Base-by-base conservation (phyloP, 1,140 invertebrate species). In the Trissolcus basalis region DNA sequence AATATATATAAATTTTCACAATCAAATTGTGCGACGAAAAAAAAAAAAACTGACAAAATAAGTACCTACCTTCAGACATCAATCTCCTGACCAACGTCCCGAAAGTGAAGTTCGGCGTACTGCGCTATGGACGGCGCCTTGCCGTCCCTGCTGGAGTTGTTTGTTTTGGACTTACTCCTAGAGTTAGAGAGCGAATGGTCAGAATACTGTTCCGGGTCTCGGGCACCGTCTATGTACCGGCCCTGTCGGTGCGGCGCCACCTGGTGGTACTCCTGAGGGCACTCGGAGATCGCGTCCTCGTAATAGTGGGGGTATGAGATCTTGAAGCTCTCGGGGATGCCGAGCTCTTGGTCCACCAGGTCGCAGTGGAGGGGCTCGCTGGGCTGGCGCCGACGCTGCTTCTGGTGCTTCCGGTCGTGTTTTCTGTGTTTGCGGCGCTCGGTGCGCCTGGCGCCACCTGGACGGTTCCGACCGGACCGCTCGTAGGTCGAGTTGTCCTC, bases 21-120 rank as follows among this genome's bases (percentile, higher is more conserved):
- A 10, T 35, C 10, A 5, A 35, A 35, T 35, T 35, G 33, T 6
- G 33, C 10, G 10, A 10, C 10, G n/a, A 35, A 35, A 35, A 6
- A 35, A 35, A 35, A 10, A 6, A 35, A 35, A 35, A 35, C 10
- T 35, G 33, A 35, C 33, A 35, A 5, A 6, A 35, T 35, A 6
- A 10, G 1, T 11, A n/a, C 83, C 76, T 82, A 86, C 85, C 84
- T 85, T 90, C 86, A 95, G 81, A 95, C 93, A 86, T 94, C 93
- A 80, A 95, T 94, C 85, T 92, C 92, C 82, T 92, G 91, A 80
- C 91, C 91, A 68, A 92, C 89, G 83, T 94, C 93, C 83, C 93
- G 93, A 87, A 94, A 95, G 86, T 93, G 93, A 68, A 94, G 90
- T 77, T 93, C 92, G 44, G 93, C 91, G 82, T 94, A 93, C 83